Base-by-base conservation (phyloP, 2,888 invertebrate genomes). In the Clunio marinus region DNA sequence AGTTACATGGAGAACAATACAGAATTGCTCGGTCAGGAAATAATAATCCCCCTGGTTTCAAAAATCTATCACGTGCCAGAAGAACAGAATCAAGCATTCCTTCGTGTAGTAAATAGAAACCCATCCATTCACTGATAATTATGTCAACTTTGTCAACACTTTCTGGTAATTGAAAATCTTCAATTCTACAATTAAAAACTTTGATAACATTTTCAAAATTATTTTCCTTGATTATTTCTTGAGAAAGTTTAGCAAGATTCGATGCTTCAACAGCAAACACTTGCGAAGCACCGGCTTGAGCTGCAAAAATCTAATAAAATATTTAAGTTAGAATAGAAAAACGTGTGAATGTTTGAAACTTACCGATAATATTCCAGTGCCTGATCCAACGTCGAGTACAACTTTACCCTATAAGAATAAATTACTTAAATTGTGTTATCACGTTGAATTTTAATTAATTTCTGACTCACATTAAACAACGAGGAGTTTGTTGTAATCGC, bases 111-210 rank as follows among this genome's bases (percentile, higher is more conserved):
- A 97, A 81, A 79, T 94, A 96, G 78, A 96, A 96, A 0, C 96
- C 96, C 96, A 97, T 97, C 96, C 96, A 97, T 80, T 97, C 96
- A 0, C 96, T 96, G 3, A 97, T 85, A 71, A 97, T 91, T 8
- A 93, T 84, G 77, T 96, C 96, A 1, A 93, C 90, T 77, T 88
- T 86, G 63, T 84, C 75, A n/a, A 25, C 69, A 1, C 71, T 72
- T n/a, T n/a, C n/a, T 0, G 89, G 87, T 62, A 91, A 77, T 1
- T 77, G 75, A 2, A 93, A 82, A 74, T 93, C 88, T 81, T 95
- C 94, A 5, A 93, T 84, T 80, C 81, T 83, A 65, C 84, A 84
- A 74, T 91, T 86, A 51, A 93, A 83, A 8, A 93, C 88, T 81
- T 89, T 83, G 71, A 92, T 85, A 60, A 85, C 75, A 73, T 85